Evolutionary conservation across 2,888 invertebrate genomes (phyloP), one percentile per base, ranked within the genome.

Genomic region (Meiosimyza platycephala): DNA sequence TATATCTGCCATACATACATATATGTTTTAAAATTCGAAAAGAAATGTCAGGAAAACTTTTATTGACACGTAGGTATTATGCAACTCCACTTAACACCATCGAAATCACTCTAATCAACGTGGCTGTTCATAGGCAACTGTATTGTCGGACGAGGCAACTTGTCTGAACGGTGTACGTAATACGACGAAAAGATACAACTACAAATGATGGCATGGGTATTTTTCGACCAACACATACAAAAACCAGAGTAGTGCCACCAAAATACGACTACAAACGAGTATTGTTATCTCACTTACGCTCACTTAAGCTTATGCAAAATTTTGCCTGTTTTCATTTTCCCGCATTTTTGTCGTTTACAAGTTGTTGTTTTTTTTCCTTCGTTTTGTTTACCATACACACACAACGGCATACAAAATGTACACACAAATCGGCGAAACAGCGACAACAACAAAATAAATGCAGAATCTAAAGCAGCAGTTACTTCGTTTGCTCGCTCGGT

Each of bases 61-160:
- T 40, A 9, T 40, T 40, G 6, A 22, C 9, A 15, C 48, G 28
- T 51, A 28, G 28, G 1, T 28, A 3, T 40, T 6, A 60, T 40
- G 57, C 40, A 12, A 60, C 33, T n/a, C 33, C n/a, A 16, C 40
- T 47, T 12, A 40, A 2, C 11, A 48, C 60, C 7, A 40, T n/a
- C n/a, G n/a, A n/a, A 33, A 47, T 18, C 18, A 51, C 18, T n/a
- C 51, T 60, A 51, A 51, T 51, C 33, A 51, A 50, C 60, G 22
- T 5, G 59, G 22, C 22, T 18, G 59, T 40, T 33, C 60, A 51
- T 51, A 16, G 16, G n/a, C 51, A 18, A 40, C 50, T 33, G 62
- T 50, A 69, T 50, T 60, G 67, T 69, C 69, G 69, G 69, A 28
- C 60, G 69, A 69, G 60, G 59, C 15, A 60, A 50, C 59, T 60